Base-by-base conservation (phyloP, 2,113 vertebrate species). In the Speoplatyrhinus poulsoni region DNA sequence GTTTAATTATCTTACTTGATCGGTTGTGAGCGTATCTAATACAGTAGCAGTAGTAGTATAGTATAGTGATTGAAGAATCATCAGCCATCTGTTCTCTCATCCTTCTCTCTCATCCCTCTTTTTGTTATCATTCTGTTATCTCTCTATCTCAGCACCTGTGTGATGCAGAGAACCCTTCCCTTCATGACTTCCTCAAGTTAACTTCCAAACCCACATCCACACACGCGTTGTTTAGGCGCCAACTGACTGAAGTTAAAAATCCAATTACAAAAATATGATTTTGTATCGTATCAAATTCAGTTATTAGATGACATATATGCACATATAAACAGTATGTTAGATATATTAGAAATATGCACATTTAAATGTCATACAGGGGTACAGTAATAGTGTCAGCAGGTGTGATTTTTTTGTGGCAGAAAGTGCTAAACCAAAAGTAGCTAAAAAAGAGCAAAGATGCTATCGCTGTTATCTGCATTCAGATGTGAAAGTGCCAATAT, bases 381-480 rank as follows among this genome's bases (percentile, higher is more conserved):
- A 41, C 36, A 41, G 36, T 9, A 58, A 78, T 79, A 80, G 77
- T 69, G 16, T 12, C 36, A 12, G 62, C 89, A 91, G 88, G 85
- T 90, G 89, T 80, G 75, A 46, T 69, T 50, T 66, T 72, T 75
- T 73, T 86, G 85, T 76, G 82, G 84, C 74, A 84, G 69, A 79
- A 68, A 57, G 77, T 78, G 83, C 80, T 80, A 79, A 85, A 82
- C 87, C 83, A 67, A 69, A 83, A 12, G 52, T 69, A 72, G 76
- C 82, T 81, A 76, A 82, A 85, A 90, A 26, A 81, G 79, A 88
- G 82, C 77, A 0, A 1, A 59, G 77, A 83, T 73, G 71, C 57
- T 90, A 90, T 90, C 89, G 2, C 65, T 60, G 41, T 60, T 75
- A 85, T 86, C 87, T 87, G 82, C 68, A 71, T 72, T 84, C 70